phyloP scores from a whole-genome alignment of 1,140 invertebrate genomes.

The Bemisia tabaci region DNA sequence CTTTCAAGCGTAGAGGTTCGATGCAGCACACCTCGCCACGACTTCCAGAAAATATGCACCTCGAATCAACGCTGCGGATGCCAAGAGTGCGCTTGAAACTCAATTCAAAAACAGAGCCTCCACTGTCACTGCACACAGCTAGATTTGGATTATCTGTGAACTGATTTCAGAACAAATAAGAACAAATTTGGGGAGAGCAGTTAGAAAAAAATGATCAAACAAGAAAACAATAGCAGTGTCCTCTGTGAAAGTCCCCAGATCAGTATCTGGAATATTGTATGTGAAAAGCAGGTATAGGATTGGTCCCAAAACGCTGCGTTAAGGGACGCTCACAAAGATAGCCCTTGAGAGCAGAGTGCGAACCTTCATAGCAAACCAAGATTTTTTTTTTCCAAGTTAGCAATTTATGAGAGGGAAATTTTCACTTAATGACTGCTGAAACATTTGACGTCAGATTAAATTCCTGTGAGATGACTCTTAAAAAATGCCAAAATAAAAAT shows the following conservation, averaged over 20 bases:
- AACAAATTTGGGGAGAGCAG: slow-evolving; percentile 1
- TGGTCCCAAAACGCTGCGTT: too few species aligned
- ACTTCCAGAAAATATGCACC: slow-evolving; percentile 84
- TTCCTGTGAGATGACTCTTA: too few species aligned
- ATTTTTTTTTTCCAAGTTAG: too few species aligned
- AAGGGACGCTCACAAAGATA: too few species aligned
- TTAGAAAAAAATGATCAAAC: too few species aligned
- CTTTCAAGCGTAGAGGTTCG: slow-evolving; percentile 62
- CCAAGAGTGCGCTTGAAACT: slow-evolving; percentile 81
- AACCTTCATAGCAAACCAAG: too few species aligned
- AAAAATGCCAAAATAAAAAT: too few species aligned
- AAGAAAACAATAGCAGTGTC: slow-evolving; percentile 3
- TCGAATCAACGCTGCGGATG: slow-evolving; percentile 71
- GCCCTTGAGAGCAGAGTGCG: too few species aligned
- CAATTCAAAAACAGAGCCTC: slow-evolving; percentile 94
- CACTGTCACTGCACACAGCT: slow-evolving; percentile 82
- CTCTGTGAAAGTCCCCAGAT: too few species aligned
- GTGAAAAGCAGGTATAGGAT: too few species aligned
- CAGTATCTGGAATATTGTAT: too few species aligned
- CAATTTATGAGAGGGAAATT: background rate
- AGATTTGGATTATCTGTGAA: slow-evolving; percentile 61
- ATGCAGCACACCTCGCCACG: slow-evolving; percentile 87
- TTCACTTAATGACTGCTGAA: background rate
- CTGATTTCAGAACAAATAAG: slow-evolving; percentile 29
- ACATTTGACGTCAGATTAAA: slow-evolving; percentile 7